Evolutionary conservation across 2,888 invertebrate species (phyloP).

Genomic region (Apamea anceps): DNA sequence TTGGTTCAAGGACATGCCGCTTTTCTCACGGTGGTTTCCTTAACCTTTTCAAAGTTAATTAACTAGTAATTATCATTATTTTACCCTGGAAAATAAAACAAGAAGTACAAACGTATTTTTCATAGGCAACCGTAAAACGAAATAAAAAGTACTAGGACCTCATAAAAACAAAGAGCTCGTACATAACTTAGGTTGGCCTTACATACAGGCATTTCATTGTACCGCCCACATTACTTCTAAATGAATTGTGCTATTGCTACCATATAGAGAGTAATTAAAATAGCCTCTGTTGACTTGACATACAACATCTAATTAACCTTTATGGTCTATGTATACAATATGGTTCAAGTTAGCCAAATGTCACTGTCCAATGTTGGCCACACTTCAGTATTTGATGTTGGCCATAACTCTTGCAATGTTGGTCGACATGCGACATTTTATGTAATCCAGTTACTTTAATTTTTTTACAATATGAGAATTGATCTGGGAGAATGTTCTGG

Average conservation of each 20-base stretch:
- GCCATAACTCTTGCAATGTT: neutral
- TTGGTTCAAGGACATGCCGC: too few species aligned
- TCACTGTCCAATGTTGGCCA: constrained; percentile 5
- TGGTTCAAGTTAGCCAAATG: constrained; percentile 13
- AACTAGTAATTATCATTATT: neutral
- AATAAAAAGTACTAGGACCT: constrained; percentile 29
- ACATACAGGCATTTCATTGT: constrained; percentile 27
- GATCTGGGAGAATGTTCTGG: neutral
- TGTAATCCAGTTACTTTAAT: neutral
- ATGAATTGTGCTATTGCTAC: constrained; percentile 38
- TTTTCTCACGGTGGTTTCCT: too few species aligned
- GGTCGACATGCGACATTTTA: neutral
- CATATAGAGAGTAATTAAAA: constrained; percentile 55
- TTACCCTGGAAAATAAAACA: neutral
- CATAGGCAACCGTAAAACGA: neutral
- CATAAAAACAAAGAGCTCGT: constrained; percentile 31
- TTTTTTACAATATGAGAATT: neutral
- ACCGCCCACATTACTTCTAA: constrained; percentile 37
- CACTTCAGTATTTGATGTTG: neutral
- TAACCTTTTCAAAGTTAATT: neutral
- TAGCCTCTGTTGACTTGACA: constrained; percentile 42
- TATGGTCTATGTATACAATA: constrained; percentile 13
- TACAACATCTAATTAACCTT: constrained; percentile 52
- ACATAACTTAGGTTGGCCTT: constrained; percentile 24
- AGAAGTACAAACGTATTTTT: neutral